A percentile compares a stretch with the other conserved stretches of the same genome.
Conservation (phyloP, 2,113 vertebrate genomes). For the Ifrita kowaldi region DNA sequence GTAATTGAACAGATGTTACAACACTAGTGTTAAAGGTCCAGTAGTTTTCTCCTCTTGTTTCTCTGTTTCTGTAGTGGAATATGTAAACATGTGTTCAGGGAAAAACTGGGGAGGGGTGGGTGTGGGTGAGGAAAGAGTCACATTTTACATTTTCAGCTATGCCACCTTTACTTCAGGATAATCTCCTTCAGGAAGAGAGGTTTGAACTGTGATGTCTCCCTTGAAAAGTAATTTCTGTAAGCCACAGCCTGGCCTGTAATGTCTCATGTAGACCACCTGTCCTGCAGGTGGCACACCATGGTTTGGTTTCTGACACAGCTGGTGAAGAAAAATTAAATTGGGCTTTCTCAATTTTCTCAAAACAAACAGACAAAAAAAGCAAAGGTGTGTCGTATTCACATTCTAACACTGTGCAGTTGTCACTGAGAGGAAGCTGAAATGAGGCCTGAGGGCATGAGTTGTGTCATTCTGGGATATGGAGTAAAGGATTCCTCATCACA, state of each 20-base stretch:
- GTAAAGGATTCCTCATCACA: neutral
- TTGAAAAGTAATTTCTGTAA: neutral
- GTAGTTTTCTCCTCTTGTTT: neutral
- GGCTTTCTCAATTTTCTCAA: neutral
- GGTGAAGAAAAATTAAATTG: neutral
- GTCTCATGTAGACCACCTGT: neutral
- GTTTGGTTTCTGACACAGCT: neutral
- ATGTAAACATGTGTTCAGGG: neutral
- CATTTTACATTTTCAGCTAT: neutral
- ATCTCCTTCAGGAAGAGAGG: neutral
- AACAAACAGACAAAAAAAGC: neutral
- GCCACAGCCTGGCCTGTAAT: neutral
- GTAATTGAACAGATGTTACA: neutral
- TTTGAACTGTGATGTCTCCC: neutral
- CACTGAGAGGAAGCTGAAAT: neutral
- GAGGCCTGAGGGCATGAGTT: neutral
- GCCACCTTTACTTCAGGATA: neutral
- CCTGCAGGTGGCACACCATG: neutral
- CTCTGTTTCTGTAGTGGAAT: neutral
- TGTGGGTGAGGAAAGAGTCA: neutral
- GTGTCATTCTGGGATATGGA: neutral
- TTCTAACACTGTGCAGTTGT: neutral
- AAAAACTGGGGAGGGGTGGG: accelerated
- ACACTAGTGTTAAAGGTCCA: neutral
- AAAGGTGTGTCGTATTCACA: neutral